These are phyloP conservation scores for Ips nitidus DNA, from an alignment of 1,140 invertebrate genomes.

Conservation along the genomic window DNA sequence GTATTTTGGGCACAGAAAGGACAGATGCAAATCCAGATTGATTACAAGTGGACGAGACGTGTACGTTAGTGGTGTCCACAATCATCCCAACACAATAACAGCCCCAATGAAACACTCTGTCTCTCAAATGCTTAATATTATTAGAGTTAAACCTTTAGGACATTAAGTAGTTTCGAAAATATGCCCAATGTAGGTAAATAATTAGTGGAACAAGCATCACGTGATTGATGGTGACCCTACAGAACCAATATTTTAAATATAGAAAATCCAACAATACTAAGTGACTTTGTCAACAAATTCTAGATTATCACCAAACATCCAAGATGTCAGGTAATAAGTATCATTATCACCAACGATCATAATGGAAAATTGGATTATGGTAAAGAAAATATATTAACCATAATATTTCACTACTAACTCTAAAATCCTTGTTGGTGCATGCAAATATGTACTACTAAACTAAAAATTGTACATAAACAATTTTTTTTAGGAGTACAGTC, in stretches of 20 bases:
- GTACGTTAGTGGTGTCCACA: constrained; percentile 41
- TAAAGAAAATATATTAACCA: too few species aligned
- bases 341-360: too few species aligned
- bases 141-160: constrained; percentile 12
- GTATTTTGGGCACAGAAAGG: constrained; percentile 38
- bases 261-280: too few species aligned
- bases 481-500: constrained; percentile 13
- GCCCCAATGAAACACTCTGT: constrained; percentile 35
- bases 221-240: too few species aligned
- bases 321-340: too few species aligned
- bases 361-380: too few species aligned
- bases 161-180: neutral
- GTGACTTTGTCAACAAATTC: too few species aligned
- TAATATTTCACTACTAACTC: too few species aligned
- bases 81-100: constrained; percentile 36
- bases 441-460: too few species aligned
- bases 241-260: neutral
- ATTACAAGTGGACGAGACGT: constrained; percentile 41
- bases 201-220: too few species aligned
- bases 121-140: constrained; percentile 40
- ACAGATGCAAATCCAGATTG: constrained; percentile 42
- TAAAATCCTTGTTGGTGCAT: too few species aligned
- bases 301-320: too few species aligned
- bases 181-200: constrained; percentile 3
- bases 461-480: neutral